Evolutionary conservation across 2,113 vertebrate genomes (phyloP).

Genomic region (Psittacula cyanocephala): DNA sequence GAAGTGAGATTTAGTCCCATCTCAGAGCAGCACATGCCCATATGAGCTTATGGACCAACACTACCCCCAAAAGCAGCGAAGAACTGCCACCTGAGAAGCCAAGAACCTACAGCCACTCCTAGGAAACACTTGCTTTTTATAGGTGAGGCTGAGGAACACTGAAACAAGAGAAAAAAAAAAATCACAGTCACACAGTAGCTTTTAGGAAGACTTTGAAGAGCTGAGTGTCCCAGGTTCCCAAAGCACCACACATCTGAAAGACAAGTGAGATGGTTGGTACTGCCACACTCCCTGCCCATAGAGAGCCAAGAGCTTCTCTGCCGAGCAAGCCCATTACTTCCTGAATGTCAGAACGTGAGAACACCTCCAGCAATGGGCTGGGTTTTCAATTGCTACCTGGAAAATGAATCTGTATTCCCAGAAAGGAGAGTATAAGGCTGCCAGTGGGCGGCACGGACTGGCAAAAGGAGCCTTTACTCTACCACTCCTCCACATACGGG

Average conservation of each 20-base stretch:
- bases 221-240: neutral
- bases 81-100: neutral
- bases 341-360: neutral
- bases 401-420: neutral
- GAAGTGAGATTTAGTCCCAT: neutral
- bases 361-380: neutral
- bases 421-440: neutral
- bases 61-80: neutral
- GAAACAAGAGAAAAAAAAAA: neutral
- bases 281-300: neutral
- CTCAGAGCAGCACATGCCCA: neutral
- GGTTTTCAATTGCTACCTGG: neutral
- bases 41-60: rapidly evolving
- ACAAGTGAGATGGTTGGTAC: neutral
- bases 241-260: neutral
- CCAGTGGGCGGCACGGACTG: neutral
- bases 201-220: neutral
- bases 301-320: neutral
- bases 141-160: neutral
- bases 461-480: neutral
- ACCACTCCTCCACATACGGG: neutral
- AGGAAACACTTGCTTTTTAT: neutral
- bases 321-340: neutral
- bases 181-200: rapidly evolving
- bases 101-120: neutral